These are phyloP conservation scores for Parnassius orleans DNA, from an alignment of 2,888 invertebrate genomes.

Conservation along the genomic window DNA sequence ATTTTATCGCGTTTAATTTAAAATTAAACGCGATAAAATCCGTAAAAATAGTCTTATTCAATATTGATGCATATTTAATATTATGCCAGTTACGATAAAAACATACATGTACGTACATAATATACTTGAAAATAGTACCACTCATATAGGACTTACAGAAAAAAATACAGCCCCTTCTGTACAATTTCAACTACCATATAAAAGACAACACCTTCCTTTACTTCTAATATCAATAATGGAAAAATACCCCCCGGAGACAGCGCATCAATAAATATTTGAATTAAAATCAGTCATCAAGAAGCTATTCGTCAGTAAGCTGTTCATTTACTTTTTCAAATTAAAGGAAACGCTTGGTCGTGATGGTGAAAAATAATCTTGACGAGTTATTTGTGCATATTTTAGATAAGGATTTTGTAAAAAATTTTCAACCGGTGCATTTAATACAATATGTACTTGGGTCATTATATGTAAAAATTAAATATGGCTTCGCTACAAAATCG, in stretches of 20 bases:
- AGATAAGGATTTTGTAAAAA: constrained; percentile 50
- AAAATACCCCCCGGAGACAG: constrained; percentile 9
- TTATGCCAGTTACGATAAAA: no score
- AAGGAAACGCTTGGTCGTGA: not conserved
- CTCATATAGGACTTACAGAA: no score
- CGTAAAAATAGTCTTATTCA: no score
- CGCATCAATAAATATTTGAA: not conserved
- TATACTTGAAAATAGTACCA: no score
- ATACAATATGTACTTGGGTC: constrained; percentile 46
- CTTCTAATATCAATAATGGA: constrained; percentile 1
- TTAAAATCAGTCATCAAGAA: not conserved
- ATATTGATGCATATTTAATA: no score
- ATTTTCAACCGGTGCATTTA: constrained; percentile 47
- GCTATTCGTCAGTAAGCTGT: not conserved
- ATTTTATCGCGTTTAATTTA: no score
- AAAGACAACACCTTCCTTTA: no score
- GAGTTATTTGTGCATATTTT: constrained; percentile 48
- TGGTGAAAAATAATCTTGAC: constrained; percentile 32
- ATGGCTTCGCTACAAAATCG: constrained; percentile 49
- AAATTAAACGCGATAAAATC: no score
- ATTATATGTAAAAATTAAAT: constrained; percentile 48
- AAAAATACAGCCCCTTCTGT: no score
- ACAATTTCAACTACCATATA: no score
- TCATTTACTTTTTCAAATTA: not conserved
- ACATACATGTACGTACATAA: no score